These are phyloP conservation scores for Ceraclea dissimilis DNA, from an alignment of 2,888 invertebrate species.

Conservation along the genomic window DNA sequence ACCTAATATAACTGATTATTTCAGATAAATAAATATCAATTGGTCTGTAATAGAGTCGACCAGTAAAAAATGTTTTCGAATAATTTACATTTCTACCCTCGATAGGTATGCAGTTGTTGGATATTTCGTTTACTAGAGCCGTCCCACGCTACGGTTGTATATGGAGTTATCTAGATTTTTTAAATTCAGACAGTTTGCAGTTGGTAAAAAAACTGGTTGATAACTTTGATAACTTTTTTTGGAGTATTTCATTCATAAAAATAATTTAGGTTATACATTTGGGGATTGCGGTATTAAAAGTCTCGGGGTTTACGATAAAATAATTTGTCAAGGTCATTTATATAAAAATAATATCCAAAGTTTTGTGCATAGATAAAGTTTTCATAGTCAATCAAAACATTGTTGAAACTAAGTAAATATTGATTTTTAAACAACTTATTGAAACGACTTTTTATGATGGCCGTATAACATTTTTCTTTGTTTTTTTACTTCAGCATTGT, in stretches of 20 bases:
- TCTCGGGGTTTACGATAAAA: neutral
- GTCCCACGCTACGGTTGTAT: neutral
- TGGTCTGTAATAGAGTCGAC: too few species aligned
- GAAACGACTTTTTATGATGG: too few species aligned
- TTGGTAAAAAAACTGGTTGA: conserved; percentile 2
- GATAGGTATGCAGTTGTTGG: neutral
- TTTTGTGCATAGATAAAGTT: conserved; percentile 4
- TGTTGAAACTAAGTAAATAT: neutral
- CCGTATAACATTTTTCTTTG: too few species aligned
- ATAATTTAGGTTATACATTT: conserved; percentile 4
- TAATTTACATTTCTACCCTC: too few species aligned
- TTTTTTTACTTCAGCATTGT: too few species aligned
- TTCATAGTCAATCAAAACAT: neutral
- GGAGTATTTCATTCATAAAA: conserved; percentile 10
- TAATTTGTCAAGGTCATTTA: conserved; percentile 5
- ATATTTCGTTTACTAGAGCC: neutral
- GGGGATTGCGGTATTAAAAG: neutral
- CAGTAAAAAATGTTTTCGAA: too few species aligned
- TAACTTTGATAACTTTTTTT: conserved; percentile 9
- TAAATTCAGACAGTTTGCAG: conserved; percentile 12
- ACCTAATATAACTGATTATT: too few species aligned
- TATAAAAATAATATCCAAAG: conserved; percentile 1
- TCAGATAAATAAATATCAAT: too few species aligned
- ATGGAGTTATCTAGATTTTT: conserved; percentile 7
- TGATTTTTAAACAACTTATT: neutral